Conservation (phyloP, 1,140 invertebrate genomes). For the Venustaconcha ellipsiformis region DNA sequence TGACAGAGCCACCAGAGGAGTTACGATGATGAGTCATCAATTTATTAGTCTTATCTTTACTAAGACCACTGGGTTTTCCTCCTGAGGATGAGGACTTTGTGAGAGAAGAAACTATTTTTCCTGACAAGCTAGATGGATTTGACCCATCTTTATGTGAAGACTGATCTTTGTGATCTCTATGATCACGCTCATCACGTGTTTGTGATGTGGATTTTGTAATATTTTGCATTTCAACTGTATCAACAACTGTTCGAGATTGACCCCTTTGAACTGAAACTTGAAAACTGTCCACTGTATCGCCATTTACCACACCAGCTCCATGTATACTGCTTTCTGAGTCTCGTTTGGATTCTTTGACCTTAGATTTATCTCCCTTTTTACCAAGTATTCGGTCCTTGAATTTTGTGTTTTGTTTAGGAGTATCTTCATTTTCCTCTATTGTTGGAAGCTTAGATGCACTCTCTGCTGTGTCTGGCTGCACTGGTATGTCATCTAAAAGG, state of each 20-base stretch:
- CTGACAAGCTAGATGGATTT: conserved; percentile 21
- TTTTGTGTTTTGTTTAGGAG: conserved; percentile 22
- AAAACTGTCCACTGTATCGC: conserved; percentile 39
- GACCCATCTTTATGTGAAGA: conserved; percentile 14
- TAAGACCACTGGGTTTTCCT: conserved; percentile 21
- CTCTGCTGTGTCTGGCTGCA: conserved; percentile 37
- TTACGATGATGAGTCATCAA: conserved; percentile 35
- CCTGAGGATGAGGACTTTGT: conserved; percentile 9
- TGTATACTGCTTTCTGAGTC: conserved; percentile 14
- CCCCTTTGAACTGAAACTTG: conserved; percentile 41
- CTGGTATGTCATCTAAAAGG: conserved; percentile 55
- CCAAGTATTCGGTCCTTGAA: conserved; percentile 18
- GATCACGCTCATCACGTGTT: too few relatives aligned
- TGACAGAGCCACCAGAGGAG: conserved; percentile 40
- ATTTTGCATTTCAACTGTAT: conserved; percentile 40
- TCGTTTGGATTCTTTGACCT: conserved; percentile 28
- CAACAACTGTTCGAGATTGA: conserved; percentile 33
- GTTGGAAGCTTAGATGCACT: conserved; percentile 32
- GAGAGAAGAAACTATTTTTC: conserved; percentile 11
- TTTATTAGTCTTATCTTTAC: conserved; percentile 29
- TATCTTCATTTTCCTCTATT: conserved; percentile 39
- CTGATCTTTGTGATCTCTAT: too few relatives aligned
- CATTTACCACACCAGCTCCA: conserved; percentile 29
- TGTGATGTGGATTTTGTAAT: conserved; percentile 12
- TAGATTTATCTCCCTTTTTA: conserved; percentile 38